Evolutionary conservation across 2,797 vertebrate species (phyloP).

Genomic region (Dromococcyx pavoninus): DNA sequence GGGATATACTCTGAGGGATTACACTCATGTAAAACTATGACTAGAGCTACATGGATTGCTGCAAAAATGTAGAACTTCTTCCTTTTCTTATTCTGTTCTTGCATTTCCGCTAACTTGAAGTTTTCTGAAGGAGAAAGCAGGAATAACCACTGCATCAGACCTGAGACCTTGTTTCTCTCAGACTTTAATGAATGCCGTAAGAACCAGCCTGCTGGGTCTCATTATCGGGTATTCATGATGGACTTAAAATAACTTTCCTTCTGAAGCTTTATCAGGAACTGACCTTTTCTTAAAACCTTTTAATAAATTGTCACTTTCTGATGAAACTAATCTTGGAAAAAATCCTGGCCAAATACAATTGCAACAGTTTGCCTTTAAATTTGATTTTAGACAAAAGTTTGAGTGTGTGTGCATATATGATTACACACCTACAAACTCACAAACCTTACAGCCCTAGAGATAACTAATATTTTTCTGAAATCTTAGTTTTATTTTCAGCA

Average conservation of each 20-base stretch:
- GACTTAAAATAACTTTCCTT: constrained; percentile 4
- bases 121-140: neutral
- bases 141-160: neutral
- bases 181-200: neutral
- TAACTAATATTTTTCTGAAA: neutral
- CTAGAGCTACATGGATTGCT: neutral
- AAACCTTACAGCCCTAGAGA: neutral
- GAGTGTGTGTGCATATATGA: fast-evolving
- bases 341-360: neutral
- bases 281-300: constrained; percentile 25
- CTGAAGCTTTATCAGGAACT: constrained; percentile 10
- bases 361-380: neutral
- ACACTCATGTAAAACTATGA: neutral
- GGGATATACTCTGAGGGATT: neutral
- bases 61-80: neutral
- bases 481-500: neutral
- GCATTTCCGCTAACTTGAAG: neutral
- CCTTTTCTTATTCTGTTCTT: neutral
- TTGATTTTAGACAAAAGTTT: neutral
- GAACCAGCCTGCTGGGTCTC: neutral
- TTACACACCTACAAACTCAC: neutral
- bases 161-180: neutral
- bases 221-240: constrained; percentile 13
- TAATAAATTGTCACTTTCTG: constrained; percentile 15
- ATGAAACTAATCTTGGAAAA: neutral